Evolutionary conservation across 2,113 vertebrate genomes (phyloP).

Genomic region (Labeo catla): DNA sequence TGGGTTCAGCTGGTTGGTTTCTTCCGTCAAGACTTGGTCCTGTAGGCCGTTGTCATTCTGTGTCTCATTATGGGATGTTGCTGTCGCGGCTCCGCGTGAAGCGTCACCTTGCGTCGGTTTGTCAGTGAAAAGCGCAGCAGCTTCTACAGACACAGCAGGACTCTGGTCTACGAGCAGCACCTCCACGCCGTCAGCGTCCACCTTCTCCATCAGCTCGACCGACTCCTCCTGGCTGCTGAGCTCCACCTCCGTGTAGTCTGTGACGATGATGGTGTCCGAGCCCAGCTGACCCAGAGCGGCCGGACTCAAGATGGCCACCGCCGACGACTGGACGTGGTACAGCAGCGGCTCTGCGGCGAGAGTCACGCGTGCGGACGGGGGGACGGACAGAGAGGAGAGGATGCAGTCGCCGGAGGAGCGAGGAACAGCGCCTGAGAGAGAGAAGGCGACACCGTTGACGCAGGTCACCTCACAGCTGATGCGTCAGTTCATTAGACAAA

Average conservation of each 20-base stretch:
- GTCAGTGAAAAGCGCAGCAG: not conserved
- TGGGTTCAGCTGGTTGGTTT: not conserved
- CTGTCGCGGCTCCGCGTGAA: too few relatives aligned
- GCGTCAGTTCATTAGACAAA: too few relatives aligned
- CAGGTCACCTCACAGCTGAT: too few relatives aligned
- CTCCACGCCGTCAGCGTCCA: not conserved
- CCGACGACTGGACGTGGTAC: slow-evolving; percentile 58
- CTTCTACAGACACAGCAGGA: not conserved
- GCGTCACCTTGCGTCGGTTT: slow-evolving; percentile 24
- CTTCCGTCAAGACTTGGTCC: not conserved
- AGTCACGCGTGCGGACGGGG: slow-evolving; percentile 67
- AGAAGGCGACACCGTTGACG: not conserved
- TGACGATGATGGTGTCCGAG: slow-evolving; percentile 65
- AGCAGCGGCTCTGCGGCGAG: slow-evolving; percentile 51
- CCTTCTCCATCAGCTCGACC: slow-evolving; percentile 46
- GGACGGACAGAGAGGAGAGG: slow-evolving; percentile 72
- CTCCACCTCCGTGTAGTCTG: slow-evolving; percentile 68
- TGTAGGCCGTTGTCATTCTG: not conserved
- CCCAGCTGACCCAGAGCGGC: slow-evolving; percentile 49
- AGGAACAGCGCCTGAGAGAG: slow-evolving; percentile 58
- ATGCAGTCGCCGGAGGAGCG: slow-evolving; percentile 69
- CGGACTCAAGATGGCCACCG: slow-evolving; percentile 61
- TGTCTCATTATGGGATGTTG: not conserved
- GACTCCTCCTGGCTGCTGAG: slow-evolving; percentile 56
- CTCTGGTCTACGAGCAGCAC: slow-evolving; percentile 49